Base-by-base conservation (phyloP, 1,140 invertebrate species). In the Microplitis demolitor region DNA sequence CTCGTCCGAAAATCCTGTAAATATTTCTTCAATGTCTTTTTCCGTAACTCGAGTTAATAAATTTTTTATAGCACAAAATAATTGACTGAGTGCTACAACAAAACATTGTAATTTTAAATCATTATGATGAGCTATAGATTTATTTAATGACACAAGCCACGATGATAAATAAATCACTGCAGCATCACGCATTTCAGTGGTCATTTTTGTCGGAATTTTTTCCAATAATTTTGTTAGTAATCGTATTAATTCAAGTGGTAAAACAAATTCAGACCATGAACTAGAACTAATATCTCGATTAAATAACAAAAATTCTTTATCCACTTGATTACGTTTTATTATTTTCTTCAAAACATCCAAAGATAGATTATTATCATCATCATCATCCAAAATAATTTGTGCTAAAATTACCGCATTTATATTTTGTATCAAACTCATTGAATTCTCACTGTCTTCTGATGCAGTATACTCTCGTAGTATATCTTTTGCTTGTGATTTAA, bases 111-210 rank as follows among this genome's bases (percentile, higher is more conserved):
- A 87, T 81, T 88, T 89, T 66, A 86, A 82, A 74, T 88, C 83
- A 13, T 78, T 69, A 61, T 81, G 84, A 64, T 85, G 71, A 39
- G 78, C 54, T 51, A 84, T 82, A 0, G 86, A 89, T 70, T 88
- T 88, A 24, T 82, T 84, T 9, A 89, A 77, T 69, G 78, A 87
- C 4, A 82, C 74, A 54, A 90, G 87, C 92, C 92, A 93, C 3
- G 89, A 88, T 8, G 89, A 88, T 2, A 92, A 77, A n/a, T 88
- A 89, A 76, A 93, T 90, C 9, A 92, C 83, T 60, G 91, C 88
- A 68, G 90, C 89, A 83, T 93, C 92, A 92, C 92, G 93, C 51
- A 90, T 87, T 63, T 82, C 82, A 8, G 80, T 76, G 13, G 78
- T 85, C 24, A 91, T 76, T 72, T 84, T 80, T 24, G 80, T 77